Evolutionary conservation across 2,888 invertebrate species (phyloP).

Genomic region (Amblyjoppa proteus): DNA sequence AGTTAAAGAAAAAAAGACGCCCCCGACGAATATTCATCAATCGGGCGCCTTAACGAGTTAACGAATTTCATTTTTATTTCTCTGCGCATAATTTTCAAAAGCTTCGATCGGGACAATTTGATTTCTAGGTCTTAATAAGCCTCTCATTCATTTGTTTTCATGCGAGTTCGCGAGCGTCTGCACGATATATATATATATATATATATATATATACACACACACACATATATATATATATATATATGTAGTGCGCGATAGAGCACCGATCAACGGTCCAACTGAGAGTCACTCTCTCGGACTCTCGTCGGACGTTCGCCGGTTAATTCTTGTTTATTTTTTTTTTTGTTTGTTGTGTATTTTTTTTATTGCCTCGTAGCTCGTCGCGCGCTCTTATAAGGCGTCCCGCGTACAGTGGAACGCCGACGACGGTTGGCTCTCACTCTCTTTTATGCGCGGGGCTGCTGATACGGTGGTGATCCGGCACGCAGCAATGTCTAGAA

Average conservation of each 20-base stretch:
- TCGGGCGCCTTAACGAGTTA: background rate
- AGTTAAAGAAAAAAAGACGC: background rate
- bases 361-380: slow-evolving; percentile 58
- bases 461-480: slow-evolving; percentile 30
- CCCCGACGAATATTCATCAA: background rate
- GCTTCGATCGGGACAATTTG: slow-evolving; percentile 46
- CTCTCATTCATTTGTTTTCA: slow-evolving; percentile 54
- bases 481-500: slow-evolving; percentile 58
- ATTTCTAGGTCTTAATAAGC: slow-evolving; percentile 54
- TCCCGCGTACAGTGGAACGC: slow-evolving; percentile 41
- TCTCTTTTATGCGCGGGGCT: slow-evolving; percentile 29
- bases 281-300: slow-evolving; percentile 59
- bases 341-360: background rate
- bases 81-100: slow-evolving; percentile 39
- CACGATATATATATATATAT: too few relatives aligned
- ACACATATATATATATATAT: too few relatives aligned
- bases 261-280: slow-evolving; percentile 3
- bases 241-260: too few relatives aligned
- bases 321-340: slow-evolving; percentile 57
- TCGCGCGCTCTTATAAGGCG: slow-evolving; percentile 61
- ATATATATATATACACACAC: too few relatives aligned
- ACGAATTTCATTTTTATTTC: background rate
- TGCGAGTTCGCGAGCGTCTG: background rate
- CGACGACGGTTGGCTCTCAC: background rate
- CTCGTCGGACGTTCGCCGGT: slow-evolving; percentile 51